Evolutionary conservation across 2,888 invertebrate species (phyloP).

Genomic region (Callyntrura sp.): DNA sequence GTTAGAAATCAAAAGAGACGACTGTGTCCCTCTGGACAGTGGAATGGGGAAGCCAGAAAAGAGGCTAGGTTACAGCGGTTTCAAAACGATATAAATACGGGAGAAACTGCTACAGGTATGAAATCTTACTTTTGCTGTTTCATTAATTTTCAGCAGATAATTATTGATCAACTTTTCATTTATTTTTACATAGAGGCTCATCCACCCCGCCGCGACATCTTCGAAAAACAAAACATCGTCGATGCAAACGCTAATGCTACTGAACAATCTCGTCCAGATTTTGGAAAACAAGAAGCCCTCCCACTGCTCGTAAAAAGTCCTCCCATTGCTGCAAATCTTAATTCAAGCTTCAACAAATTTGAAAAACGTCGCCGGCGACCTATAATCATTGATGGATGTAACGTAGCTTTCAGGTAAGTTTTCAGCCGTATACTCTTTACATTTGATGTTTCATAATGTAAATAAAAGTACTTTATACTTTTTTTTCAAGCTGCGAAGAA

Average conservation of each 20-base stretch:
- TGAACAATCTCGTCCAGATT: too few species aligned
- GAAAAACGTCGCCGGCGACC: constrained; percentile 25
- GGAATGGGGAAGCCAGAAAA: background rate
- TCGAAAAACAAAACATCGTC: background rate
- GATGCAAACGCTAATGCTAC: background rate
- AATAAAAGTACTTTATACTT: constrained; percentile 15
- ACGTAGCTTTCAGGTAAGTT: constrained; percentile 47
- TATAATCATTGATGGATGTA: constrained; percentile 54
- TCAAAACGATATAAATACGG: background rate
- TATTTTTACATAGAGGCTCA: background rate
- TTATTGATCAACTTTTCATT: background rate
- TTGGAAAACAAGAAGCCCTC: too few species aligned
- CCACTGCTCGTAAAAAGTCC: background rate
- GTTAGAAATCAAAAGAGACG: background rate
- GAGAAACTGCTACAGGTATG: background rate
- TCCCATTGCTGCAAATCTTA: background rate
- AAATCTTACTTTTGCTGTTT: background rate
- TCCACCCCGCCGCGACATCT: background rate
- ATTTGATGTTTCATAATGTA: background rate
- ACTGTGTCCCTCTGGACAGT: background rate
- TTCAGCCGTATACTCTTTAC: background rate
- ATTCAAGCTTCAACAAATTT: background rate
- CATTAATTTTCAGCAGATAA: too few species aligned
- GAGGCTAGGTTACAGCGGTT: background rate
- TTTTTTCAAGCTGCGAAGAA: background rate